Evolutionary conservation across 2,888 invertebrate genomes (phyloP), one percentile per base, ranked within the genome.

Genomic region (Protodeltote pygarga): DNA sequence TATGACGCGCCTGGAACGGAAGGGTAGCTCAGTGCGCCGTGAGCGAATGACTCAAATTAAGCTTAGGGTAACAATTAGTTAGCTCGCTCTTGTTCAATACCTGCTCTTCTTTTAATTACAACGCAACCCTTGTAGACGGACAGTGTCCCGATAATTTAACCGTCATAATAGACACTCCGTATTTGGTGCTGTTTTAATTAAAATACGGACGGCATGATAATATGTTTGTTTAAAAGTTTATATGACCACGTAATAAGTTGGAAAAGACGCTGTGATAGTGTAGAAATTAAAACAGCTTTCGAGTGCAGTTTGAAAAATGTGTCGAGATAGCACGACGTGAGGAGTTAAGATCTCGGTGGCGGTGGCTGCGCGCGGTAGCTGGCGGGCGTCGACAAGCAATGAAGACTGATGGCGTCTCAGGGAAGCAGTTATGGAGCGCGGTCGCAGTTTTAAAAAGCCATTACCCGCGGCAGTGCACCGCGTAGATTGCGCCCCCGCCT

Each of bases 371-470:
- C 42, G 44, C 40, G 33, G 40, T 40, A 28, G 54, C 65, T 77
- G 78, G 81, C 82, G 82, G 83, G 88, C 83, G 92, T 82, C 89
- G 92, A 93, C 92, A 93, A 89, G 89, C 93, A 93, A 92, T 92
- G 92, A 89, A 90, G 91, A 91, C 86, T 90, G 90, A 92, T 90
- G 89, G 88, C 89, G 86, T 89, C 87, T 88, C 87, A 85, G 84
- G 79, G 79, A 88, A 91, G 89, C 87, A 85, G 89, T 88, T 89
- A 89, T 87, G 90, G 92, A 92, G 89, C 92, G 87, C 87, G 89
- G 90, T 92, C 92, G 92, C 87, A 91, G 90, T 89, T 91, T 92
- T 90, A 92, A 92, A 92, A 92, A 89, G 89, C 91, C 89, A 91
- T 92, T 92, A 92, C 88, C 82, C 83, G 85, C 78, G 82, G 88